Conservation (phyloP, 2,888 invertebrate species). For the Acrocyrtus sp. region DNA sequence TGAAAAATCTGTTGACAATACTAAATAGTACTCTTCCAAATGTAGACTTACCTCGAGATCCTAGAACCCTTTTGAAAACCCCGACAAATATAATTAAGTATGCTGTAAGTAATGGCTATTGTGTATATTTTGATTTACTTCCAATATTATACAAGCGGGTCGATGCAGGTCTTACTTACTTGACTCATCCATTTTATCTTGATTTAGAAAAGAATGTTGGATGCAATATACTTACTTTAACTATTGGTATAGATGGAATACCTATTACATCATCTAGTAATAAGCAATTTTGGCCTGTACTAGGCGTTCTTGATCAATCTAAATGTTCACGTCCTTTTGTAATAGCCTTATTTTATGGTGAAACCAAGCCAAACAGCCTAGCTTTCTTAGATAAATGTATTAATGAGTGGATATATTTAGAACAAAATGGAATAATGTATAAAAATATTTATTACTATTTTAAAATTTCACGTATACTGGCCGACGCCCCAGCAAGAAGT, state of each 20-base stretch:
- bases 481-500: constrained; percentile 44
- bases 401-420: not conserved
- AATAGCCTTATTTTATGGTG: constrained; percentile 16
- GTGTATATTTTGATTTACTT: not conserved
- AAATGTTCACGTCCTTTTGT: not conserved
- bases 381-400: not conserved
- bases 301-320: constrained; percentile 9
- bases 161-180: not conserved
- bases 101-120: constrained; percentile 10
- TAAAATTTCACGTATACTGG: constrained; percentile 26
- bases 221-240: constrained; percentile 14
- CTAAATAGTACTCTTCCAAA: constrained; percentile 8
- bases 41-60: constrained; percentile 14
- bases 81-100: not conserved
- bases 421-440: not conserved
- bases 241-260: constrained; percentile 32
- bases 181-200: not conserved
- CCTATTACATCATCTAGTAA: constrained; percentile 17
- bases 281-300: constrained; percentile 33
- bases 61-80: constrained; percentile 27
- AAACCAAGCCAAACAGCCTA: constrained; percentile 5
- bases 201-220: too few relatives aligned
- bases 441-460: not conserved
- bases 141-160: not conserved
- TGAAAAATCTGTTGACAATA: constrained; percentile 8